phyloP scores from a whole-genome alignment of 2,113 vertebrate species.

The Forbesichthys agassizii region DNA sequence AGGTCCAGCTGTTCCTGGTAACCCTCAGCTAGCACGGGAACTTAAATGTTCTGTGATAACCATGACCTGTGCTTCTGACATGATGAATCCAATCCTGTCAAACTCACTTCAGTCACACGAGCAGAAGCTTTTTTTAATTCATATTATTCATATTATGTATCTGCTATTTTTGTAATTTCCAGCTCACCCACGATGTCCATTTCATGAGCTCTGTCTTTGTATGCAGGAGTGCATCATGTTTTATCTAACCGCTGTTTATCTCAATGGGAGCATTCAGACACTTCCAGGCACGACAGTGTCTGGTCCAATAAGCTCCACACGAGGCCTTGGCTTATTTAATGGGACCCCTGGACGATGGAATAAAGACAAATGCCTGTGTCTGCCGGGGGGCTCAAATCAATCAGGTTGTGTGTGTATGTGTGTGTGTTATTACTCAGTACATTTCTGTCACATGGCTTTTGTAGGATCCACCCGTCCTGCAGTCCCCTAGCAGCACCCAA shows the following conservation, averaged over 20 bases:
- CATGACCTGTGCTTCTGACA: too few species aligned
- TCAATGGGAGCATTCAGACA: background rate
- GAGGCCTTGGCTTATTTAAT: slow-evolving; percentile 70
- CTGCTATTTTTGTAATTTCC: too few species aligned
- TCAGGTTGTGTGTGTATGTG: slow-evolving; percentile 72
- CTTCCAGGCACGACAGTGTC: slow-evolving; percentile 58
- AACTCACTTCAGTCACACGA: background rate
- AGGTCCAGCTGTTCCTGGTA: slow-evolving; percentile 31
- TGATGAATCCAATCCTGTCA: background rate
- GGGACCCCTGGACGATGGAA: slow-evolving; percentile 74
- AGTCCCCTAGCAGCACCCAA: slow-evolving; percentile 30
- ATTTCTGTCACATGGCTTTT: slow-evolving; percentile 79
- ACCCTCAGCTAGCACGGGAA: slow-evolving; percentile 8
- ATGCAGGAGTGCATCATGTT: background rate
- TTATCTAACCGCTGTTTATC: background rate
- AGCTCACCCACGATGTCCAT: background rate
- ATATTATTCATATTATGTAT: too few species aligned
- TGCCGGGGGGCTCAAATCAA: slow-evolving; percentile 76
- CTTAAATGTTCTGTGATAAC: background rate
- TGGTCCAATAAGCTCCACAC: slow-evolving; percentile 65
- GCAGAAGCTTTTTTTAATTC: background rate
- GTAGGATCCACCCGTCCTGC: slow-evolving; percentile 56
- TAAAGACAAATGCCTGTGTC: slow-evolving; percentile 81
- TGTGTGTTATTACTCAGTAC: slow-evolving; percentile 83
- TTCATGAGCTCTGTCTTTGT: background rate